phyloP scores from a whole-genome alignment of 1,140 invertebrate genomes.

The Potamilus streckersoni region DNA sequence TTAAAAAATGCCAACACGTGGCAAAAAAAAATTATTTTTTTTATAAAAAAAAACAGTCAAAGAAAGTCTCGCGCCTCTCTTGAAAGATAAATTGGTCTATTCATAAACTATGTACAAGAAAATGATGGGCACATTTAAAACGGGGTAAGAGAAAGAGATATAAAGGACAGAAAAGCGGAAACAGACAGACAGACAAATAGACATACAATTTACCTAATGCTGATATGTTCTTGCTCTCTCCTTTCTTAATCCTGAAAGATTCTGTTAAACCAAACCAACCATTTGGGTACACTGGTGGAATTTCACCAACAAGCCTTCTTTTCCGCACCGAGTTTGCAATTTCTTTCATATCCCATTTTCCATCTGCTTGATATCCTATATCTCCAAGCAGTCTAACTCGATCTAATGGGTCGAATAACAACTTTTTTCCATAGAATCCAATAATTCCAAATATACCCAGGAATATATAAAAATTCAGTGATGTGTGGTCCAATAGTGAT shows the following conservation, averaged over 20 bases:
- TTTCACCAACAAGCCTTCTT: slow-evolving; percentile 69
- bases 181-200: no score
- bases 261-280: slow-evolving; percentile 88
- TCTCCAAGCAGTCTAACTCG: slow-evolving; percentile 63
- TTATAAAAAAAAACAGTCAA: no score
- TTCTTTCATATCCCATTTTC: slow-evolving; percentile 57
- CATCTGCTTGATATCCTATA: slow-evolving; percentile 68
- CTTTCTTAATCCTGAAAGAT: slow-evolving; percentile 74
- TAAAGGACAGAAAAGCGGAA: no score
- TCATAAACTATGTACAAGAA: no score
- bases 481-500: slow-evolving; percentile 31
- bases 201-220: slow-evolving; percentile 74
- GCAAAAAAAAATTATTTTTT: no score
- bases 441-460: slow-evolving; percentile 9
- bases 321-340: slow-evolving; percentile 67
- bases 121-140: no score
- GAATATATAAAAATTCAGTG: slow-evolving; percentile 36
- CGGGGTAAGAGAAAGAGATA: no score
- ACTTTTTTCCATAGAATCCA: slow-evolving; percentile 35
- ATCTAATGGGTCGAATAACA: slow-evolving; percentile 56
- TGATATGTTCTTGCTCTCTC: slow-evolving; percentile 75
- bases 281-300: slow-evolving; percentile 85
- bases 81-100: no score
- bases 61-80: no score
- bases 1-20: no score